These are phyloP conservation scores for Leptinotarsa peninsularis DNA, from an alignment of 2,888 invertebrate genomes.

Conservation along the genomic window DNA sequence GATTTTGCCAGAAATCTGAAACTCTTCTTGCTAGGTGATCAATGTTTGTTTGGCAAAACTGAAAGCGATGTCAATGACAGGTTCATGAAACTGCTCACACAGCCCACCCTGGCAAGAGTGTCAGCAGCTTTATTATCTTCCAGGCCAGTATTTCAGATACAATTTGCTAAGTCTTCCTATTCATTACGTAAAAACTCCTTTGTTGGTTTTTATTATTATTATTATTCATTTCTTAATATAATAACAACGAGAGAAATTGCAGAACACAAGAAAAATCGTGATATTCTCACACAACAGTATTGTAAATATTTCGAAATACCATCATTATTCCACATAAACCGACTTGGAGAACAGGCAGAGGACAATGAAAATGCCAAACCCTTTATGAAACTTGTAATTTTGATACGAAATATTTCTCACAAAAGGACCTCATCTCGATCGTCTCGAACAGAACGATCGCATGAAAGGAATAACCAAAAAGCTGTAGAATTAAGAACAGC, in stretches of 20 bases:
- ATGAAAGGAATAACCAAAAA: constrained; percentile 34
- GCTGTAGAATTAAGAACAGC: constrained; percentile 31
- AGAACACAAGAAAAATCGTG: background rate
- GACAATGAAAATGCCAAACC: constrained; percentile 2
- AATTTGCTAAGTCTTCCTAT: too few species aligned
- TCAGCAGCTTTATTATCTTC: too few species aligned
- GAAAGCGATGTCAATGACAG: too few species aligned
- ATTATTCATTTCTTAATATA: background rate
- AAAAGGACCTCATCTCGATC: constrained; percentile 5
- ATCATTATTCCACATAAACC: background rate
- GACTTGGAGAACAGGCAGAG: background rate
- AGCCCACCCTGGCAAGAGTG: too few species aligned
- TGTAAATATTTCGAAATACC: background rate
- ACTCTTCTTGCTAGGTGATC: too few species aligned
- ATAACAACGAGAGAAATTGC: background rate
- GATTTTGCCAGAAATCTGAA: too few species aligned
- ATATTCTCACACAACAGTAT: background rate
- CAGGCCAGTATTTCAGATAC: too few species aligned
- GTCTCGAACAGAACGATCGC: constrained; percentile 23
- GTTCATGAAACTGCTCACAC: too few species aligned
- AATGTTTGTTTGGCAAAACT: too few species aligned
- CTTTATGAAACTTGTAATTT: constrained; percentile 15
- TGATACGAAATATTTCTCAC: constrained; percentile 15
- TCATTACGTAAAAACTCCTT: background rate
- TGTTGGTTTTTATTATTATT: background rate